Evolutionary conservation across 2,113 vertebrate species (phyloP), one percentile per base, ranked within the genome.

Genomic region (Carlito syrichta): DNA sequence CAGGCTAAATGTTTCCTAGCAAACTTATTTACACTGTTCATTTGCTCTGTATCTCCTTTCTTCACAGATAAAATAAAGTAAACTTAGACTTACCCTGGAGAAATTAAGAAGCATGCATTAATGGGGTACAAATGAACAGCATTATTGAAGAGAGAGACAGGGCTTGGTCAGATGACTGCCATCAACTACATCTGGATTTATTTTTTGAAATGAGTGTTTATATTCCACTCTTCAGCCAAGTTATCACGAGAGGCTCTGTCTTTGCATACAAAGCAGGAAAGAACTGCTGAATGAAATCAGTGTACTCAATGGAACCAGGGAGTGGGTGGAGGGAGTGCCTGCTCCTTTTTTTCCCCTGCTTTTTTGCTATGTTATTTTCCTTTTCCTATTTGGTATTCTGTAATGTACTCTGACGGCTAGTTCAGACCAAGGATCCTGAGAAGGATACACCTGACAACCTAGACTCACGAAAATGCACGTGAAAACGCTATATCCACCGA

Each of bases 191-290:
- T 63, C 77, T 98, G 66, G 94, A 71, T 83, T 85, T 94, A 97
- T 91, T 97, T 90, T 93, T 95, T n/a, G n/a, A 97, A 97, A 95
- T 58, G 88, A 88, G 87, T 95, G 58, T 95, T 93, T 97, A 96
- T 84, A 92, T 89, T 90, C 69, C 69, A 84, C 14, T 84, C 66
- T 71, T 63, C 84, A 92, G 50, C 79, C 77, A 88, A 27, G 3
- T 91, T 94, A 96, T 91, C 94, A 88, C 0, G 16, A 95, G 95
- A 91, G 35, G 92, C 2, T 91, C 40, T 85, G 95, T 95, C 96
- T 66, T 43, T 84, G 95, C 94, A 97, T 82, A 88, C 77, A 97
- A 97, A 97, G 93, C 76, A 96, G 81, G 86, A 94, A 92, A 89
- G 76, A 96, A 94, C 6, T 81, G 81, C 0, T 92, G 89, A 95